These are phyloP conservation scores for Bubo scandiacus DNA, from an alignment of 2,113 vertebrate species.

Conservation along the genomic window DNA sequence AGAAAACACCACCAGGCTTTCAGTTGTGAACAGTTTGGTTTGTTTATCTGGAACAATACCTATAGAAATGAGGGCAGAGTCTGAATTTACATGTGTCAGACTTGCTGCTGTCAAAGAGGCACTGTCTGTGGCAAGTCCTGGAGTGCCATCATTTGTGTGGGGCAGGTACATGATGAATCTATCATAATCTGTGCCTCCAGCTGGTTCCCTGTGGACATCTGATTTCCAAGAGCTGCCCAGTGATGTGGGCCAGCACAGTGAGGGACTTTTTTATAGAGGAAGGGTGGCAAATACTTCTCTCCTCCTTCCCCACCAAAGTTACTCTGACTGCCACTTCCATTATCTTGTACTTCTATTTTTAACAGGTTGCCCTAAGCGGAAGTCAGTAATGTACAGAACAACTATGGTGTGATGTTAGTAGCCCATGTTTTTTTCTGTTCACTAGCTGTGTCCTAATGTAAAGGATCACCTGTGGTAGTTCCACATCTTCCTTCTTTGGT, in stretches of 20 bases:
- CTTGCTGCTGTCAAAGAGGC: background rate
- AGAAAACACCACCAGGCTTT: background rate
- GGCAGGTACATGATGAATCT: background rate
- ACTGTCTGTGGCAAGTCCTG: background rate
- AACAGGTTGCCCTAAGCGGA: background rate
- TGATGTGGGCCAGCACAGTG: background rate
- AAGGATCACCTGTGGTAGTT: background rate
- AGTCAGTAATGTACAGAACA: background rate
- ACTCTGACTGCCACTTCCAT: background rate
- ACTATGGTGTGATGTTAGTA: background rate
- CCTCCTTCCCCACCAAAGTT: background rate
- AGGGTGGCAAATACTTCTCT: background rate
- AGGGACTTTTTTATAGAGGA: background rate
- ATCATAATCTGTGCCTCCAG: background rate
- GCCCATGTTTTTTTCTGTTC: background rate
- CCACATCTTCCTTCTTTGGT: background rate
- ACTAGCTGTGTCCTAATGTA: background rate
- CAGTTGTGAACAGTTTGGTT: background rate
- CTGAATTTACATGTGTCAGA: background rate
- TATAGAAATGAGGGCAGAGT: background rate
- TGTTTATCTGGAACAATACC: background rate
- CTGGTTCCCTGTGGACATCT: background rate
- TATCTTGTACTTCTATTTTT: background rate
- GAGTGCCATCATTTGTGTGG: background rate
- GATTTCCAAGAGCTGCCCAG: background rate